Base-by-base conservation (phyloP, 2,888 invertebrate genomes). In the Unio delphinus region DNA sequence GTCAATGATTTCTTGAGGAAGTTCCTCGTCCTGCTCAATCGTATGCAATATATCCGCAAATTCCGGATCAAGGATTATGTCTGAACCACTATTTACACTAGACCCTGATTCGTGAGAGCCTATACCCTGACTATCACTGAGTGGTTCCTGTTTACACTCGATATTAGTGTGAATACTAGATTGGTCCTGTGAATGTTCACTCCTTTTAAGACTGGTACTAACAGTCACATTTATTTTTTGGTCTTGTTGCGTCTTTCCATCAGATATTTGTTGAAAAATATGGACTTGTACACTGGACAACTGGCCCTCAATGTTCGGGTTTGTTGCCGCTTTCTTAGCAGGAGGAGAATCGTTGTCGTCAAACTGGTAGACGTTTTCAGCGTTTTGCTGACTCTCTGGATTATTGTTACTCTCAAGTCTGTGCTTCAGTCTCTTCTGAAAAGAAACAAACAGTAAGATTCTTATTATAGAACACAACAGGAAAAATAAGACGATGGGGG, bases 161-260 rank as follows among this genome's bases (percentile, higher is more conserved):
- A 85, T 80, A 69, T 80, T 83, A 17, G 84, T 79, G 69, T 80
- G 78, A 26, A 79, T 71, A 67, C 80, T 83, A 15, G 80, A 76
- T 60, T 81, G 80, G 23, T 76, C 67, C 54, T 78, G 79, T 55
- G 69, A 65, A 68, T 76, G 77, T 61, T 70, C 76, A 90, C 96
- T 95, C 89, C 45, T 45, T 45, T 96, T 95, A 28, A 96, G 94
- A 86, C 84, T 85, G 56, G 87, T 83, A 68, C 96, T 96, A 77
- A 96, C 96, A 67, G 96, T 96, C 70, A 96, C 96, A 92, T 96
- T 96, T 79, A 77, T 77, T 59, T 75, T 73, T 68, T 86, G 86
- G 94, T 96, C 75, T 65, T 80, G 76, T 59, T 78, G 74, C 95
- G 95, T 60, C 95, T 68, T 74, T 54, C 72, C 75, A n/a, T 73